Evolutionary conservation across 2,797 vertebrate genomes (phyloP), one percentile per base, ranked within the genome.

Genomic region (Labeo calbasu): DNA sequence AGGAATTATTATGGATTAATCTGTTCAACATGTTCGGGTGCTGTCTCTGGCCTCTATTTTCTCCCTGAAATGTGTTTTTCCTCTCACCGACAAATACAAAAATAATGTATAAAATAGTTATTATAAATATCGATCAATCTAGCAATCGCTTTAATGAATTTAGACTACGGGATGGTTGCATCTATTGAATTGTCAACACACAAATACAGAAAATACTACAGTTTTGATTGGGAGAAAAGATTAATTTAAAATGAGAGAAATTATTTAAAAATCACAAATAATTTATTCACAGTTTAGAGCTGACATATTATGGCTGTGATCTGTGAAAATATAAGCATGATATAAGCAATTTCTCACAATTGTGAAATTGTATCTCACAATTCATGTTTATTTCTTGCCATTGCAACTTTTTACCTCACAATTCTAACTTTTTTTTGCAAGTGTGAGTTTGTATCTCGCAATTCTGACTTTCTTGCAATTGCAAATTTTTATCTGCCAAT

Each of bases 41-140:
- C 50, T 32, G 11, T 36, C 17, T 13, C 11, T 3, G 2, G 25
- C 50, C 19, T 53, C 2, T 14, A 8, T 36, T 32, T 73, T 73
- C 14, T 19, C 1, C 2, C 48, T 32, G 50, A 50, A 71, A 72
- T 72, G 4, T 19, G 46, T 21, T 36, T 75, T 55, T 21, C 50
- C 50, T 73, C 25, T 53, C 50, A 32, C 25, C 11, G 11, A 75
- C 25, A 32, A 25, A 53, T 21, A 53, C 50, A 55, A 72, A 57
- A 72, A 51, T 72, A 25, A 17, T 17, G 14, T 17, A 3, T 25
- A 9, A 72, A 72, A 72, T 5, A 50, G 14, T 28, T 50, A 50
- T 72, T 72, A 28, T 6, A 17, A 72, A 72, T 72, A 28, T 70
- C 15, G 36, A 68, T 68, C 36, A 68, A 68, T 40, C 66, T 40